Conservation (phyloP, 2,888 invertebrate species). For the Leucozona laternaria region DNA sequence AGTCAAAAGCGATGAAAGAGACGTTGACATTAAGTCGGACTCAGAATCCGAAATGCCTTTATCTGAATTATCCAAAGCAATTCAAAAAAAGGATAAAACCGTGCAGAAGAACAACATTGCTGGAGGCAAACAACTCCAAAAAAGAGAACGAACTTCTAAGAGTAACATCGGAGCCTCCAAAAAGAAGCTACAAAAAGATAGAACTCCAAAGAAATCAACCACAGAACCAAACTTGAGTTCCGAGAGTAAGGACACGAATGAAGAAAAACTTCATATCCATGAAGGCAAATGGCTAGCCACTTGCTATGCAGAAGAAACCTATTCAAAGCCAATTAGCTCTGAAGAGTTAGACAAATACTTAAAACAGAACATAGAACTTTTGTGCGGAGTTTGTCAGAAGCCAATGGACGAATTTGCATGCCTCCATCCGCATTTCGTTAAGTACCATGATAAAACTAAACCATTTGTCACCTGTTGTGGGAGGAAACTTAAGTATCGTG, state of each 20-base stretch:
- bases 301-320: conserved; percentile 65
- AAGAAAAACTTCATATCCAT: neutral
- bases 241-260: neutral
- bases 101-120: neutral
- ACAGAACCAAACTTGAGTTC: neutral
- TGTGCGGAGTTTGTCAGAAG: conserved; percentile 75
- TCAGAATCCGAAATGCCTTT: conserved; percentile 58
- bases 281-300: conserved; percentile 20
- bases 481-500: conserved; percentile 79
- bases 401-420: conserved; percentile 73
- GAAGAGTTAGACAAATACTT: conserved; percentile 77
- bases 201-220: neutral
- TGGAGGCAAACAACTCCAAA: neutral
- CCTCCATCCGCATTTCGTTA: conserved; percentile 77
- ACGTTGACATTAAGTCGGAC: conserved; percentile 15
- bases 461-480: conserved; percentile 80
- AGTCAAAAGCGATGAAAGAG: neutral
- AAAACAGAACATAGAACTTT: conserved; percentile 69
- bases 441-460: conserved; percentile 77
- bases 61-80: conserved; percentile 22
- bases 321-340: conserved; percentile 76
- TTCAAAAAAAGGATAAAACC: neutral
- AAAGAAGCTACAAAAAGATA: neutral
- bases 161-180: neutral
- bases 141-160: neutral